phyloP scores from a whole-genome alignment of 2,797 vertebrate species.

The Acestrorhynchus altus region DNA sequence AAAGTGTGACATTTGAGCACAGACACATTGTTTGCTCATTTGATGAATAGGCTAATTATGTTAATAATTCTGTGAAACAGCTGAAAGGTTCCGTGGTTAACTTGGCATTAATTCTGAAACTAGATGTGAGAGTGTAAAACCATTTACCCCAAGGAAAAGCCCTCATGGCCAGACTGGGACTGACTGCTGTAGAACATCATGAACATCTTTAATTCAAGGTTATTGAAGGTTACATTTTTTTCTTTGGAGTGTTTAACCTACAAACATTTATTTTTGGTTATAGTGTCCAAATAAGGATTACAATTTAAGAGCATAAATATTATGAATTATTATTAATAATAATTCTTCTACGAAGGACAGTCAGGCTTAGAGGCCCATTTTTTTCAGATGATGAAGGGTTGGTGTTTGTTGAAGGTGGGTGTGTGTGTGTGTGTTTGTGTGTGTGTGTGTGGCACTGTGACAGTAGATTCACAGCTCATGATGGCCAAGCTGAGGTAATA shows the following conservation, averaged over 20 bases:
- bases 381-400: conserved; percentile 43
- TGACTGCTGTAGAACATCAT: too few species aligned
- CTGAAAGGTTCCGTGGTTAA: background rate
- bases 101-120: background rate
- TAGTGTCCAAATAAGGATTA: conserved; percentile 8
- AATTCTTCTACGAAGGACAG: conserved; percentile 24
- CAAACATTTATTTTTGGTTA: conserved; percentile 31
- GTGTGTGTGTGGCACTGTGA: conserved; percentile 19
- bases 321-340: too few species aligned
- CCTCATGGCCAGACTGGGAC: too few species aligned
- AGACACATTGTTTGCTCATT: background rate
- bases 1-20: background rate
- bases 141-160: background rate
- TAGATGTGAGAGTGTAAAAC: background rate
- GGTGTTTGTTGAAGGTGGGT: conserved; percentile 43
- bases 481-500: conserved; percentile 44
- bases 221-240: background rate
- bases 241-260: conserved; percentile 33
- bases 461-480: conserved; percentile 35
- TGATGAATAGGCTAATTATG: too few species aligned
- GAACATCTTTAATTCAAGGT: too few species aligned
- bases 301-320: too few species aligned
- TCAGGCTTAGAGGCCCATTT: conserved; percentile 32
- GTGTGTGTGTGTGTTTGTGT: conserved; percentile 25
- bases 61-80: background rate